Conservation (phyloP, 2,888 invertebrate species). For the Eupithecia pulchellata region DNA sequence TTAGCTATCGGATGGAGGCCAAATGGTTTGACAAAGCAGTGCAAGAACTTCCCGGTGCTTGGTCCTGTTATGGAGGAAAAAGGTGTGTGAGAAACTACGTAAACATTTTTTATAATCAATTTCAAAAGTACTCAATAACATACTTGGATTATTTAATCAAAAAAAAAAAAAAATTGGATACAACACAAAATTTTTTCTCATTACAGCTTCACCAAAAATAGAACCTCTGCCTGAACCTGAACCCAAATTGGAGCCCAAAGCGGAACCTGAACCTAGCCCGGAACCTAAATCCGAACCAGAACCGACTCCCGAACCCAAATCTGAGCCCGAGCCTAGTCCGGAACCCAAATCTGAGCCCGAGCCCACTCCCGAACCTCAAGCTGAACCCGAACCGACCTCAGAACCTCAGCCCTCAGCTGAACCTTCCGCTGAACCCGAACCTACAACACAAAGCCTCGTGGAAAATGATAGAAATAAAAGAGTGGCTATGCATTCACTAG, state of each 20-base stretch:
- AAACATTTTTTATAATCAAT: neutral
- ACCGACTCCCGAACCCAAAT: constrained; percentile 59
- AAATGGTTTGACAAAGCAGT: constrained; percentile 88
- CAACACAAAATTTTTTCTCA: neutral
- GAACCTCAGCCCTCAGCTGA: constrained; percentile 59
- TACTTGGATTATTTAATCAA: too few relatives aligned
- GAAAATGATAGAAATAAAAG: constrained; percentile 83
- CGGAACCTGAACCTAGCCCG: constrained; percentile 61
- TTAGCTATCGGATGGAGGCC: constrained; percentile 97
- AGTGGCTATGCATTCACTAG: constrained; percentile 80
- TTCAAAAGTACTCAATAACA: too few relatives aligned
- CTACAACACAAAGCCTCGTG: constrained; percentile 55
- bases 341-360: constrained; percentile 54
- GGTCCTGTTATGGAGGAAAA: constrained; percentile 66
- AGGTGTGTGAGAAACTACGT: constrained; percentile 53
- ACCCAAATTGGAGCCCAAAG: constrained; percentile 58
- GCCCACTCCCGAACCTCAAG: constrained; percentile 55
- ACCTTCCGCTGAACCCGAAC: constrained; percentile 52
- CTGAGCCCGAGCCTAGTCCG: constrained; percentile 53
- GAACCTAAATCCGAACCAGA: constrained; percentile 54
- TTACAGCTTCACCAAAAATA: constrained; percentile 60
- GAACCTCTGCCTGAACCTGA: constrained; percentile 47
- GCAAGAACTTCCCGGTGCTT: constrained; percentile 91
- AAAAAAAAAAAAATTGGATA: too few relatives aligned
- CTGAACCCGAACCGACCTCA: constrained; percentile 59